Conservation (phyloP, 2,888 invertebrate species). For the Sphinx pinastri region DNA sequence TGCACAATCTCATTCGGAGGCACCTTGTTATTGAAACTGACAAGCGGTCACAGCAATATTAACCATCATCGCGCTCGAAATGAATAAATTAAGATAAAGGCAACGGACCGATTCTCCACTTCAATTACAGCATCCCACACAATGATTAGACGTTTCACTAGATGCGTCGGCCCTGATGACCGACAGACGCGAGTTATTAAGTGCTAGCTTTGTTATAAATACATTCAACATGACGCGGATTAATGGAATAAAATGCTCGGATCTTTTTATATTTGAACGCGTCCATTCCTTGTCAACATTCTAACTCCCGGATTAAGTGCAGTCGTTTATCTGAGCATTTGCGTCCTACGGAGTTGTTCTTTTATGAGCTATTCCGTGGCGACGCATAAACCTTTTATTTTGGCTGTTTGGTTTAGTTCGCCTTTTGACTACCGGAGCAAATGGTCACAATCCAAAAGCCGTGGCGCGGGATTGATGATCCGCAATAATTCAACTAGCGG, state of each 20-base stretch:
- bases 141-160: constrained; percentile 80
- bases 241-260: constrained; percentile 73
- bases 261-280: constrained; percentile 73
- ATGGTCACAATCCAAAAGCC: constrained; percentile 45
- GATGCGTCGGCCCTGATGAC: constrained; percentile 65
- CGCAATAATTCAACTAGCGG: constrained; percentile 47
- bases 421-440: constrained; percentile 49
- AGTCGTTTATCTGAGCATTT: constrained; percentile 76
- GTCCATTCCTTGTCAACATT: constrained; percentile 78
- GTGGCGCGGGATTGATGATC: constrained; percentile 48
- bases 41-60: constrained; percentile 80
- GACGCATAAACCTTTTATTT: constrained; percentile 61
- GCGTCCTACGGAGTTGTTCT: constrained; percentile 67
- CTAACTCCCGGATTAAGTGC: constrained; percentile 79
- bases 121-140: constrained; percentile 81
- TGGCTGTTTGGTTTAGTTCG: constrained; percentile 60
- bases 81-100: constrained; percentile 83
- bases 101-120: constrained; percentile 71
- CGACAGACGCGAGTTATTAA: constrained; percentile 73
- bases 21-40: constrained; percentile 76
- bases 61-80: constrained; percentile 67
- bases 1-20: constrained; percentile 61
- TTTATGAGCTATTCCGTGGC: constrained; percentile 69
- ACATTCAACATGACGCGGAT: constrained; percentile 77
- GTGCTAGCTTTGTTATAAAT: constrained; percentile 80